Evolutionary conservation across 1,140 invertebrate genomes (phyloP), one percentile per base, ranked within the genome.

Genomic region (Drosophila kohkoa): DNA sequence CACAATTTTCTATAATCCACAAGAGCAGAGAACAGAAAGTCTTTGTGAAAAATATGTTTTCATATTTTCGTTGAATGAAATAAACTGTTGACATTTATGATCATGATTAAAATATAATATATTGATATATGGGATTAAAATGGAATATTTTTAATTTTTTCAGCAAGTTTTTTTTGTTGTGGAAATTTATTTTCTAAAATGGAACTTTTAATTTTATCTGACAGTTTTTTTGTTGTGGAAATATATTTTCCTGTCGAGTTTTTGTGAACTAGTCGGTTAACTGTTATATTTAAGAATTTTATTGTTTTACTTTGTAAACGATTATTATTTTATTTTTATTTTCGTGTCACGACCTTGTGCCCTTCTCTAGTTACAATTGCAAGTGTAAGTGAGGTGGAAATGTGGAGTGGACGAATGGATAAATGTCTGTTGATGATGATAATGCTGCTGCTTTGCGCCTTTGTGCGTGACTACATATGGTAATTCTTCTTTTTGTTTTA

Each of bases 391-490:
- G 30, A 13, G n/a, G 49, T 13, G 49, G 49, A 7, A 2, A 57
- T 57, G 13, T 41, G 15, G 4, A 35, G 20, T 43, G 15, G n/a
- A 49, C 20, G 46, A 20, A 16, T 16, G 54, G 1, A 11, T 57
- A 10, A 6, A 20, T 57, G 15, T 2, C 7, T 57, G 16, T 20
- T 41, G 32, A 57, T 57, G 15, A 57, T 72, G 28, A 46, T 54
- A 1, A 35, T 54, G 49, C 11, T 51, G 49, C 20, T 45, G 66
- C 15, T 52, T 49, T 72, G 60, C 35, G 67, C 11, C 45, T 68
- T 55, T 74, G 49, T 68, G 32, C 59, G 28, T 41, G 51, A 35
- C 71, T 80, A 83, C 82, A 87, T 87, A 87, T 88, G 83, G 85
- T 75, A 83, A 88, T 88, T 80, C 68, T 46, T 25, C 20, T 13